phyloP scores from a whole-genome alignment of 2,888 invertebrate species.

The Drosophila rubida region DNA sequence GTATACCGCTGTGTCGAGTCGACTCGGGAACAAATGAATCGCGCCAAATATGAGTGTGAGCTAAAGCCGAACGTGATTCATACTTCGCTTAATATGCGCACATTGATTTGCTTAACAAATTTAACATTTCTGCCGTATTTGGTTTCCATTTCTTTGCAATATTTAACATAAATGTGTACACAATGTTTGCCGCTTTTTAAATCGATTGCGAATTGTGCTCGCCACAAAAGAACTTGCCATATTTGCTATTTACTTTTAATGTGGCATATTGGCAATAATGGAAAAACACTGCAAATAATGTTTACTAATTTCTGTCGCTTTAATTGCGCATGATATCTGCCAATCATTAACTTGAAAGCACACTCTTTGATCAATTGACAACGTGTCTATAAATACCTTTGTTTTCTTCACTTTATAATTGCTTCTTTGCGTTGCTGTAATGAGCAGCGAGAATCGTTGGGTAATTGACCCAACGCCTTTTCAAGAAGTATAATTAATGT shows the following conservation, averaged over 20 bases:
- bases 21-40: slow-evolving; percentile 32
- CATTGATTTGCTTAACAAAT: slow-evolving; percentile 21
- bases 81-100: background rate
- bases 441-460: background rate
- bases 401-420: background rate
- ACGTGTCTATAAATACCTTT: background rate
- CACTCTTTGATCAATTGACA: too few relatives aligned
- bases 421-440: background rate
- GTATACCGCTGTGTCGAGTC: slow-evolving; percentile 15
- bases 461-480: slow-evolving; percentile 33
- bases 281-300: too few relatives aligned
- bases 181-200: background rate
- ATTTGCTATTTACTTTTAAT: too few relatives aligned
- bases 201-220: background rate
- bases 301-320: too few relatives aligned
- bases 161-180: background rate
- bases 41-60: slow-evolving; percentile 40
- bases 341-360: too few relatives aligned
- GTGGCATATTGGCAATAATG: too few relatives aligned
- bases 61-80: slow-evolving; percentile 34
- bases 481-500: slow-evolving; percentile 20
- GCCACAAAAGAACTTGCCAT: too few relatives aligned
- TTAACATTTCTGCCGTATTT: slow-evolving; percentile 12
- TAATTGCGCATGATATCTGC: too few relatives aligned
- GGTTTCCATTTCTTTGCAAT: slow-evolving; percentile 20